Percentiles rank a stretch among this genome's conserved stretches.
These are phyloP conservation scores for Megaleporinus macrocephalus DNA, from an alignment of 2,113 vertebrate species.

Conservation along the genomic window DNA sequence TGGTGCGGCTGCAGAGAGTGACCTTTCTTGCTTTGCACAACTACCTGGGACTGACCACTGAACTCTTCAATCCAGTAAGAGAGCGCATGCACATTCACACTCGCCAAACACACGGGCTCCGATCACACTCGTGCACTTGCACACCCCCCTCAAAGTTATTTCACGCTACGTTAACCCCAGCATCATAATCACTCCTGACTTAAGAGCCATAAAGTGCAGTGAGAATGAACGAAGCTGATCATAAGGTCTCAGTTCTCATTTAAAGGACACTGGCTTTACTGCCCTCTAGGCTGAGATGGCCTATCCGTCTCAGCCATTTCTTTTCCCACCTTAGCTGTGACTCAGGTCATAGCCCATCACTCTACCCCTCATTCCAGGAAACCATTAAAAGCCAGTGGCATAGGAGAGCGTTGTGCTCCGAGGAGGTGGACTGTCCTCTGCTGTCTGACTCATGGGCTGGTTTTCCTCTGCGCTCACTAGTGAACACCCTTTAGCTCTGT, in stretches of 20 bases:
- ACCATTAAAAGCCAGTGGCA: neutral
- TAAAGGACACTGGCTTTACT: conserved; percentile 42
- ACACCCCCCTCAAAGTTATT: conserved; percentile 60
- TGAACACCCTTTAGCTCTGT: conserved; percentile 1
- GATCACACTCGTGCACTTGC: conserved; percentile 36
- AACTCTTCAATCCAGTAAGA: conserved; percentile 87
- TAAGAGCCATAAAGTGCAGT: conserved; percentile 51
- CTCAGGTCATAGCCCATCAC: conserved; percentile 22
- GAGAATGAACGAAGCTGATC: conserved; percentile 54
- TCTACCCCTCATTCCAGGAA: conserved; percentile 20
- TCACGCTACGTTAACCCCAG: conserved; percentile 70
- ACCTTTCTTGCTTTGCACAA: conserved; percentile 93
- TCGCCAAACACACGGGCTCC: conserved; percentile 3
- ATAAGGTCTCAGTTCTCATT: conserved; percentile 28
- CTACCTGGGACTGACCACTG: conserved; percentile 92
- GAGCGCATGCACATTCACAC: neutral
- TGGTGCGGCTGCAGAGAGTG: conserved; percentile 95
- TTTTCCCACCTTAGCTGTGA: neutral
- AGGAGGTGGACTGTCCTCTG: conserved; percentile 12
- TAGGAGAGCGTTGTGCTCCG: neutral
- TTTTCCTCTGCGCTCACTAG: neutral
- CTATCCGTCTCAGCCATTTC: conserved; percentile 14
- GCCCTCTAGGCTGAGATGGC: conserved; percentile 9
- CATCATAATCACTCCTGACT: conserved; percentile 59
- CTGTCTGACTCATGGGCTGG: conserved; percentile 10